These are phyloP conservation scores for Lymantria dispar DNA, from an alignment of 2,888 invertebrate genomes.

Conservation along the genomic window DNA sequence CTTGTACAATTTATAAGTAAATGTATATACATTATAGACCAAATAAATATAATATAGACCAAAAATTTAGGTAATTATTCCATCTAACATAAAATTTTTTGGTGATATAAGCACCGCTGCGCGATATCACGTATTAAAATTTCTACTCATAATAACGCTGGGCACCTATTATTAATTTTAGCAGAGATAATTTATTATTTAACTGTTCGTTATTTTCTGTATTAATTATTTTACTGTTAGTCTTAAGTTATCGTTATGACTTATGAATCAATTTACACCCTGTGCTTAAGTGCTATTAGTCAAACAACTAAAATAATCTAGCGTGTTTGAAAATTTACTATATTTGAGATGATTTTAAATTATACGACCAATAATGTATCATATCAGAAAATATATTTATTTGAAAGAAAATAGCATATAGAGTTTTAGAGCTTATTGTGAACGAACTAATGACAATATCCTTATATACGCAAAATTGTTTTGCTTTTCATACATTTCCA, in stretches of 20 bases:
- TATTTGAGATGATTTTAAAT: slow-evolving; percentile 8
- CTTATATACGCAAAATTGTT: too few relatives aligned
- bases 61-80: slow-evolving; percentile 8
- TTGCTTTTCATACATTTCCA: too few relatives aligned
- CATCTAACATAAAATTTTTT: slow-evolving; percentile 9
- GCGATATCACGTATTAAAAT: slow-evolving; percentile 28
- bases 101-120: slow-evolving; percentile 23
- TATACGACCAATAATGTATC: too few relatives aligned
- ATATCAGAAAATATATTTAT: too few relatives aligned
- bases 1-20: not conserved
- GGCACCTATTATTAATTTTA: slow-evolving; percentile 30
- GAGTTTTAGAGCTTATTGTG: too few relatives aligned
- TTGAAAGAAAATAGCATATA: too few relatives aligned
- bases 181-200: slow-evolving; percentile 32
- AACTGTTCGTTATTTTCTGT: slow-evolving; percentile 18
- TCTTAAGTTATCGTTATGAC: slow-evolving; percentile 36
- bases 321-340: slow-evolving; percentile 29
- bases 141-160: slow-evolving; percentile 19
- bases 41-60: slow-evolving; percentile 14
- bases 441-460: too few relatives aligned
- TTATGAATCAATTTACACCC: slow-evolving; percentile 52
- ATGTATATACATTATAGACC: not conserved
- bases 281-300: slow-evolving; percentile 57
- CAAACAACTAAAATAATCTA: slow-evolving; percentile 40
- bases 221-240: too few relatives aligned